Percentiles rank a stretch among this genome's conserved stretches.
phyloP scores from a whole-genome alignment of 2,797 vertebrate genomes.

The Poecile montanus region DNA sequence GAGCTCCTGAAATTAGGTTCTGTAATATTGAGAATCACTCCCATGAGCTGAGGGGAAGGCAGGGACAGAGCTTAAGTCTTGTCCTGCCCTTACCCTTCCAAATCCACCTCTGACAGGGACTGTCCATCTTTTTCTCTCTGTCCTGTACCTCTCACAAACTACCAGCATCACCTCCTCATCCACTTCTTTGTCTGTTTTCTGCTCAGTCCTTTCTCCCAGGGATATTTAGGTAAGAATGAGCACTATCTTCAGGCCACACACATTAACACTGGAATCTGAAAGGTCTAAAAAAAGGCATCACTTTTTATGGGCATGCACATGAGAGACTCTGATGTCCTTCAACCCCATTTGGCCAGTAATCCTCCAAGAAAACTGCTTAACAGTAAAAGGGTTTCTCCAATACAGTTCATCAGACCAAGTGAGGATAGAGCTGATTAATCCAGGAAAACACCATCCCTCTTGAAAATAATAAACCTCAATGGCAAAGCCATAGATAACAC shows the following conservation, averaged over 20 bases:
- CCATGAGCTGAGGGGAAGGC: not conserved
- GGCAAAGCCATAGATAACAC: not conserved
- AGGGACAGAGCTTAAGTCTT: not conserved
- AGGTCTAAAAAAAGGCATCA: not conserved
- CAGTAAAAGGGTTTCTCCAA: not conserved
- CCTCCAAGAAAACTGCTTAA: not conserved
- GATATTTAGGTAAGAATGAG: not conserved
- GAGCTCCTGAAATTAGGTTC: not conserved
- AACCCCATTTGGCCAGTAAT: not conserved
- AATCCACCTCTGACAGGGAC: not conserved
- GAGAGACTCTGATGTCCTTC: not conserved
- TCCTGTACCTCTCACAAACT: not conserved
- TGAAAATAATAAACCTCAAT: not conserved
- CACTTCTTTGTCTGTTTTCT: not conserved
- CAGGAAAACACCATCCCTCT: not conserved
- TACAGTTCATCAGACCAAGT: not conserved
- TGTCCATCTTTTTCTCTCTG: not conserved
- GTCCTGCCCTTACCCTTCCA: not conserved
- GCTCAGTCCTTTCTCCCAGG: not conserved
- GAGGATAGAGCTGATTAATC: not conserved
- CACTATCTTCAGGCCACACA: not conserved
- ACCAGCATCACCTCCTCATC: not conserved
- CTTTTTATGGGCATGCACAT: not conserved
- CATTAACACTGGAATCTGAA: not conserved
- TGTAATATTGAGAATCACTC: not conserved